phyloP scores from a whole-genome alignment of 2,888 invertebrate genomes.

The Caenorhabditis auriculariae region DNA sequence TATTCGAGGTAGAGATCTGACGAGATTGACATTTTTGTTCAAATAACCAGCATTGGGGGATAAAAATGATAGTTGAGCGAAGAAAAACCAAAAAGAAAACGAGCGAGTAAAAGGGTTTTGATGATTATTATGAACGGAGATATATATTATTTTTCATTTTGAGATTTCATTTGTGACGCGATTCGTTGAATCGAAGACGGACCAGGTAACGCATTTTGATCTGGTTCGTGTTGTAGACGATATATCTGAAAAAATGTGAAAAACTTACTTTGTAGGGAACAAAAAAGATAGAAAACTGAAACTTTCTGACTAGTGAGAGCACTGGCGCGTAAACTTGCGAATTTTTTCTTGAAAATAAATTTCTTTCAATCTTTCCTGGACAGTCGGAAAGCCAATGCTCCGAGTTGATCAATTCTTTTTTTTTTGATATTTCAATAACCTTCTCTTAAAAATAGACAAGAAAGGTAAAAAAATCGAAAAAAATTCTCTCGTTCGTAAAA shows the following conservation, averaged over 20 bases:
- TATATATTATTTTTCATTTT: no score
- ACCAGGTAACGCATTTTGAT: conserved; percentile 86
- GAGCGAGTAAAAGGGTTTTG: no score
- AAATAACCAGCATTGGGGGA: no score
- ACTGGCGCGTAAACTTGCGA: no score
- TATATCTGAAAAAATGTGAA: conserved; percentile 65
- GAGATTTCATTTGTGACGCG: not conserved
- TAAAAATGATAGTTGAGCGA: no score
- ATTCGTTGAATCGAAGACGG: conserved; percentile 68
- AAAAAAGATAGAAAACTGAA: no score
- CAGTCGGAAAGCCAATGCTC: not conserved
- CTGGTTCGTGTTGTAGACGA: conserved; percentile 94
- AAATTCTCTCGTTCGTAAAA: not conserved
- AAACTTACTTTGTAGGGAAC: no score
- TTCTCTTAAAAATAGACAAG: not conserved
- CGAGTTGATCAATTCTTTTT: not conserved
- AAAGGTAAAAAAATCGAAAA: not conserved
- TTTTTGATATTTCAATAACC: not conserved
- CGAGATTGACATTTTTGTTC: no score
- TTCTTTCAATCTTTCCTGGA: not conserved
- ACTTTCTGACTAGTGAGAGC: no score
- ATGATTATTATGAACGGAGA: no score
- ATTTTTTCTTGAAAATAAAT: not conserved
- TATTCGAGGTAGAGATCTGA: no score
- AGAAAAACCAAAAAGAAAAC: no score